Conservation (phyloP, 2,888 invertebrate genomes). For the Eucera pruinosa region DNA sequence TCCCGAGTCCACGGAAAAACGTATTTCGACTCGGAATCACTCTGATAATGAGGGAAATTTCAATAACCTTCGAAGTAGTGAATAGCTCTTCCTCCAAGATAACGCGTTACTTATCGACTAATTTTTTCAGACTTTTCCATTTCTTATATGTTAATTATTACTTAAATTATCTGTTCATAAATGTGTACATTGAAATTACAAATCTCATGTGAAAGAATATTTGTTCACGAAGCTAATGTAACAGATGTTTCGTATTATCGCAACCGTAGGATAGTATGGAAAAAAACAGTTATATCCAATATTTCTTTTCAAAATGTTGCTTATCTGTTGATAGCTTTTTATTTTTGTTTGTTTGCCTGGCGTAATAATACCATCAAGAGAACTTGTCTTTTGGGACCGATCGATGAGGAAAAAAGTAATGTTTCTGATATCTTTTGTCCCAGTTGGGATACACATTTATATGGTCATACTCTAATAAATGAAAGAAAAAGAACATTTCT, state of each 20-base stretch:
- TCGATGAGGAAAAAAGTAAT: neutral
- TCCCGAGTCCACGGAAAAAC: slow-evolving; percentile 11
- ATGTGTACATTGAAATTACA: neutral
- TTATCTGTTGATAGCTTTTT: neutral
- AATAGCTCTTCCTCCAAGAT: neutral
- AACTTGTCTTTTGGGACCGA: neutral
- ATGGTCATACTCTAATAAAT: neutral
- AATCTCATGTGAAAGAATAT: neutral
- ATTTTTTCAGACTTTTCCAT: neutral
- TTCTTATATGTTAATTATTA: neutral
- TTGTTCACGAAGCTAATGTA: too few relatives aligned
- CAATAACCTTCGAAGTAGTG: slow-evolving; percentile 27
- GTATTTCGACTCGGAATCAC: slow-evolving; percentile 33
- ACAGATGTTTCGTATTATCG: too few relatives aligned
- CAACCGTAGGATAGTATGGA: too few relatives aligned
- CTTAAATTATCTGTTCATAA: neutral
- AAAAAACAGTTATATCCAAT: too few relatives aligned
- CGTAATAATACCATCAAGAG: neutral
- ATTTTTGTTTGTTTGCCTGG: neutral
- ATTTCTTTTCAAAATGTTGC: neutral
- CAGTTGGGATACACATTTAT: neutral
- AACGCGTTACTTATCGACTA: slow-evolving; percentile 10
- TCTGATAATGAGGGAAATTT: slow-evolving; percentile 49
- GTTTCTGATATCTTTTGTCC: neutral
- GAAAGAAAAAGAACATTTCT: neutral